Conservation (phyloP, 2,888 invertebrate species). For the Panzeria rudis region DNA sequence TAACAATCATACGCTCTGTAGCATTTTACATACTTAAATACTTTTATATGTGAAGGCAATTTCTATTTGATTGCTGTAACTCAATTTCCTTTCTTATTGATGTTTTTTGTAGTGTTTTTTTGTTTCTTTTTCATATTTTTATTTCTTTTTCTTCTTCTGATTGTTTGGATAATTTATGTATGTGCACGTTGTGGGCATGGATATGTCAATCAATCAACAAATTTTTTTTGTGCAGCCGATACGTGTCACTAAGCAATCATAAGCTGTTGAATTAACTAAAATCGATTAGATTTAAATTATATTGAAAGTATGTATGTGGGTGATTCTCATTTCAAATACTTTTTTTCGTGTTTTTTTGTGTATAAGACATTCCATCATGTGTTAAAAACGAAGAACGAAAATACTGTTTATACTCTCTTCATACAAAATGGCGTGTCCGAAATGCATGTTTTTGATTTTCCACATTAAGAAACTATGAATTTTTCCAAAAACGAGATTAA, state of each 20-base stretch:
- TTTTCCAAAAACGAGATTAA: too few species aligned
- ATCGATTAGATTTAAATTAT: neutral
- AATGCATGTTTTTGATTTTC: too few species aligned
- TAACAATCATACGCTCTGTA: slow-evolving; percentile 35
- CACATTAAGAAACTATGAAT: too few species aligned
- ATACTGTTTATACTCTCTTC: too few species aligned
- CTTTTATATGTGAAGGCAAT: neutral
- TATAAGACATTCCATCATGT: too few species aligned
- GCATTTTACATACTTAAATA: neutral
- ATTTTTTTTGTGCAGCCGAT: slow-evolving; percentile 1
- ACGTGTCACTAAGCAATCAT: slow-evolving; percentile 8
- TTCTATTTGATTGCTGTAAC: neutral
- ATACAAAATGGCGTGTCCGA: too few species aligned
- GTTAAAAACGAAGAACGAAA: too few species aligned
- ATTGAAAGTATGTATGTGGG: neutral
- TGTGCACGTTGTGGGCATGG: neutral
- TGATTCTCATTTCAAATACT: too few species aligned
- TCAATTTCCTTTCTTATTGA: slow-evolving; percentile 1
- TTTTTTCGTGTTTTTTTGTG: too few species aligned
- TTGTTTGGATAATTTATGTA: slow-evolving; percentile 15
- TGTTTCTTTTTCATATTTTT: slow-evolving; percentile 1
- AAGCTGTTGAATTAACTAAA: slow-evolving; percentile 13
- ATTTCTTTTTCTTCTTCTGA: neutral
- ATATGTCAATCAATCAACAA: neutral
- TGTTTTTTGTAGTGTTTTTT: neutral